A percentile compares a stretch with the other conserved stretches of the same genome.
These are phyloP conservation scores for Meriones unguiculatus DNA, from an alignment of 2,113 vertebrate species.

Conservation along the genomic window DNA sequence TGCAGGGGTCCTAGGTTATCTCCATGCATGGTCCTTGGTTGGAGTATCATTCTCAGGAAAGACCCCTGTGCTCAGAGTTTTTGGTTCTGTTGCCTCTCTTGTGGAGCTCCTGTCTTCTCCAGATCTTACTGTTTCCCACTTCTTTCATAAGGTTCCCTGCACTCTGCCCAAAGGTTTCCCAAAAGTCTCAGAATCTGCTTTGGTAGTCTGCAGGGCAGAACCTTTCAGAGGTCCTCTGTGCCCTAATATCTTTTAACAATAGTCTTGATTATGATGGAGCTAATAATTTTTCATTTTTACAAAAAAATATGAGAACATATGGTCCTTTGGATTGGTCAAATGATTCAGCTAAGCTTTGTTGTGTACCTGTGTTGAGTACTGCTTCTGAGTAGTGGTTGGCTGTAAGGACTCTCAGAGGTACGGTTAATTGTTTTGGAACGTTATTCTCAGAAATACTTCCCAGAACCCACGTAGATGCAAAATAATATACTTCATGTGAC, in stretches of 20 bases:
- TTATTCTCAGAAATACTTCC: background rate
- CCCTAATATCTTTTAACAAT: background rate
- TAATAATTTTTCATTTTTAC: background rate
- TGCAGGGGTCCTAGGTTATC: no score
- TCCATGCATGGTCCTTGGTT: no score
- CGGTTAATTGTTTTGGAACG: background rate
- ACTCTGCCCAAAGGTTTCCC: no score
- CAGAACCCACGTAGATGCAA: background rate
- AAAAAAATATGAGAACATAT: background rate
- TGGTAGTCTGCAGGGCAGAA: no score
- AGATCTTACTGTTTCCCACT: no score
- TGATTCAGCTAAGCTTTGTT: background rate
- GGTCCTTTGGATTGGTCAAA: background rate
- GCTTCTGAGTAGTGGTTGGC: background rate
- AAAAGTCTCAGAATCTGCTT: no score
- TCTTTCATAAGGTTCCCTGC: no score
- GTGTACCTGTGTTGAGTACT: background rate
- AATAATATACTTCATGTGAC: background rate
- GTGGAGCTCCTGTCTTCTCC: no score
- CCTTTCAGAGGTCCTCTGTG: no score
- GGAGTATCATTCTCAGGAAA: no score
- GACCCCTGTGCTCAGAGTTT: no score
- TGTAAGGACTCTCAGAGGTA: background rate
- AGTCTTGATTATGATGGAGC: slow-evolving; percentile 31
- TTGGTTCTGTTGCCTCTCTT: no score